Base-by-base conservation (phyloP, 2,888 invertebrate genomes). In the Rhyacophila evoluta region DNA sequence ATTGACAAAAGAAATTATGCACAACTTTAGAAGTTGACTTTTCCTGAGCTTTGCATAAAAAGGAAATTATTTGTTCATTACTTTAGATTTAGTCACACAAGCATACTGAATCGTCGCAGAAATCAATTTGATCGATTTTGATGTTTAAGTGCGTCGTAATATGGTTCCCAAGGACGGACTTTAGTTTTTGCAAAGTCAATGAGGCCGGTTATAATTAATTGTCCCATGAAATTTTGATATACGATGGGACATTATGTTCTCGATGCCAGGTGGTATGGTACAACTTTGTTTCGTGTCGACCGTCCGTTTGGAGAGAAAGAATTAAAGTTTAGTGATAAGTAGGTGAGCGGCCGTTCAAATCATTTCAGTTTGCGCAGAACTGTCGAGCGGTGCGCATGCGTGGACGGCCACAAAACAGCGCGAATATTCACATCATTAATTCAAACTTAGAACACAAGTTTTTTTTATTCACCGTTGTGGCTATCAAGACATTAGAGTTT, bases 331-430 rank as follows among this genome's bases (percentile, higher is more conserved):
- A 55, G 55, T 79, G 73, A 79, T 79, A 79, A 79, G 79, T 79
- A 79, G 79, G 76, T 75, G 74, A 76, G 71, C 79, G 70, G 38
- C 38, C 15, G 37, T 19, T 33, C 77, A 19, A 25, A 71, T 36
- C 41, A 73, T 29, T 71, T 74, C 81, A 81, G 81, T 81, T 74
- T 74, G 73, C 77, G 77, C 68, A 74, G 68, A 79, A 74, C 81
- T 74, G 71, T 77, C 79, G 78, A 39, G 69, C 29, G 74, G 81
- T 81, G 77, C 78, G 74, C 81, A 38, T 76, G 79, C 79, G 75
- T 41, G 72, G 69, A 29, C 37, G 38, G 74, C 28, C 19, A 39
- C 71, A 19, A 77, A 25, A 55, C 55, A 6, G 55, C 55, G 55
- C 55, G 55, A 55, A 36, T 27, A 28, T 41, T 38, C 55, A 28